Percentiles rank a stretch among this genome's conserved stretches.
phyloP scores from a whole-genome alignment of 2,888 invertebrate species.

The Acleris sparsana region DNA sequence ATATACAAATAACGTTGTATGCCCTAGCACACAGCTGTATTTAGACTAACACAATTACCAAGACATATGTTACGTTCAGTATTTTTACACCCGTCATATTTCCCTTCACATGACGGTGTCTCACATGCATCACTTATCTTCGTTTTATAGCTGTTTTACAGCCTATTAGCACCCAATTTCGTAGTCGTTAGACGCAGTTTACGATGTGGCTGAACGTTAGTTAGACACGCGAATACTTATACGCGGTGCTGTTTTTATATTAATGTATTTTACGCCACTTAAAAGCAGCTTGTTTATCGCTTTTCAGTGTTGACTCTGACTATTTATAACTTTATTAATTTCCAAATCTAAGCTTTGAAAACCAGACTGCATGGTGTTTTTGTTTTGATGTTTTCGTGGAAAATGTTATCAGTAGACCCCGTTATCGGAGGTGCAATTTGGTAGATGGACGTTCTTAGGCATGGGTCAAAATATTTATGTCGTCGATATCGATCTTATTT shows the following conservation, averaged over 20 bases:
- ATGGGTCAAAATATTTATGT: too few species aligned
- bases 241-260: neutral
- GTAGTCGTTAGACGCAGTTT: constrained; percentile 2
- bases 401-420: too few species aligned
- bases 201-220: constrained; percentile 2
- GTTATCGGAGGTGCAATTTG: too few species aligned
- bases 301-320: too few species aligned
- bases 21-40: too few species aligned
- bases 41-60: neutral
- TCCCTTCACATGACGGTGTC: constrained; percentile 4
- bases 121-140: constrained; percentile 24
- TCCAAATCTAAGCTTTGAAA: neutral
- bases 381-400: too few species aligned
- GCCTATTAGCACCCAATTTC: constrained; percentile 24
- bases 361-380: too few species aligned
- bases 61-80: neutral
- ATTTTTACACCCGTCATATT: constrained; percentile 6
- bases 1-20: too few species aligned
- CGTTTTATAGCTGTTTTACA: constrained; percentile 22
- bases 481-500: too few species aligned
- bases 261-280: neutral
- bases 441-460: too few species aligned
- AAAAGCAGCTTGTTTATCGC: neutral
- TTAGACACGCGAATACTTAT: neutral
- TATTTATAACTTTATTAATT: neutral